These are phyloP conservation scores for Falco novaeseelandiae DNA, from an alignment of 2,797 vertebrate species.

Conservation along the genomic window DNA sequence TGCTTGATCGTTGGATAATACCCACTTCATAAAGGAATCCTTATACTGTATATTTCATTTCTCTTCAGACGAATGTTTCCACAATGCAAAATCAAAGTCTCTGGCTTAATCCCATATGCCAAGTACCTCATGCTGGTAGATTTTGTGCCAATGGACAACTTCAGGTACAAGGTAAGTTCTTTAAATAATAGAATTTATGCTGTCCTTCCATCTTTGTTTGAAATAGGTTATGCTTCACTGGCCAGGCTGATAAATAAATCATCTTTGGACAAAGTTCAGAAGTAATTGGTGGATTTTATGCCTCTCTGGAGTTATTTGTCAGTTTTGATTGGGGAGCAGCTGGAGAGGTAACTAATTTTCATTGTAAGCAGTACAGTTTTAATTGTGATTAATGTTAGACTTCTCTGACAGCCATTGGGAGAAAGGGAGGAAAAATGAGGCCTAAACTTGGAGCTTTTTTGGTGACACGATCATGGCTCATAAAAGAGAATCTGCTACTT, in stretches of 20 bases:
- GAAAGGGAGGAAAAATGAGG: not conserved
- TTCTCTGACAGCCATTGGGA: not conserved
- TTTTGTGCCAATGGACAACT: conserved; percentile 89
- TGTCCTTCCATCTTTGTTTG: not conserved
- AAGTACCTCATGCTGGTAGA: conserved; percentile 93
- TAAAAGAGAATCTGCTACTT: not conserved
- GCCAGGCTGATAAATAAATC: conserved; percentile 8
- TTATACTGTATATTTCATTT: not conserved
- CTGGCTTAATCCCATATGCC: conserved; percentile 87
- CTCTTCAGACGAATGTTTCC: conserved; percentile 90
- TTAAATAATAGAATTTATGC: not conserved
- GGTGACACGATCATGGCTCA: not conserved
- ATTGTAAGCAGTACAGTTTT: not conserved
- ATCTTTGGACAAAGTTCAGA: conserved; percentile 13
- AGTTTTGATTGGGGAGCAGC: conserved; percentile 21
- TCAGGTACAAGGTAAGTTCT: conserved; percentile 88
- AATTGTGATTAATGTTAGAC: not conserved
- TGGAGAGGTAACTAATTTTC: conserved; percentile 15
- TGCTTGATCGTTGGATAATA: not conserved
- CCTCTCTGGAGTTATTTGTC: conserved; percentile 17
- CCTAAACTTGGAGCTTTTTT: not conserved
- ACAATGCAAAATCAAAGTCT: conserved; percentile 89
- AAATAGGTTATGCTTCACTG: not conserved
- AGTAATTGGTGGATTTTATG: conserved; percentile 41
- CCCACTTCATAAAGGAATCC: not conserved